These are phyloP conservation scores for Galeruca laticollis DNA, from an alignment of 2,888 invertebrate genomes.

Conservation along the genomic window DNA sequence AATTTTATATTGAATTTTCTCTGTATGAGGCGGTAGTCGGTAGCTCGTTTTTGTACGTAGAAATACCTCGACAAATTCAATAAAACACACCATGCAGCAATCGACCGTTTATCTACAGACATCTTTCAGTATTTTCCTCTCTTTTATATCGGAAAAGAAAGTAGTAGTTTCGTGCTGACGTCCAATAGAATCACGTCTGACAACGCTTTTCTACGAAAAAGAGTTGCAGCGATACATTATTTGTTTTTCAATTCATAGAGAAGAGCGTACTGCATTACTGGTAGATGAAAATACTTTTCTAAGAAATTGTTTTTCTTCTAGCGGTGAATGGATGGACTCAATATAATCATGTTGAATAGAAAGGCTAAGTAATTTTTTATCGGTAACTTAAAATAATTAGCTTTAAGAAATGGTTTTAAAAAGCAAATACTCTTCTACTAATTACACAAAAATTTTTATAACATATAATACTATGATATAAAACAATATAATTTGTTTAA, in stretches of 20 bases:
- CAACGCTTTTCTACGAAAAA: neutral
- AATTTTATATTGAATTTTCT: too few species aligned
- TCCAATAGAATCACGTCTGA: neutral
- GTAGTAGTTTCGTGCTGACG: neutral
- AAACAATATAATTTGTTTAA: too few species aligned
- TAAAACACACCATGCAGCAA: conserved; percentile 26
- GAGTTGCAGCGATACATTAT: neutral
- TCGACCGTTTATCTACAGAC: conserved; percentile 25
- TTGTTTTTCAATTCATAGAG: neutral
- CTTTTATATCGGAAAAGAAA: conserved; percentile 9
- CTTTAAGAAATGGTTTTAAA: too few species aligned
- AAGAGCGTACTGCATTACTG: neutral
- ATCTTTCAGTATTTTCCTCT: conserved; percentile 21
- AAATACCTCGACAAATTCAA: conserved; percentile 30
- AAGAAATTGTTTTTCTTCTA: neutral
- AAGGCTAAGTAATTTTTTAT: neutral
- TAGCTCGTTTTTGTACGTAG: too few species aligned
- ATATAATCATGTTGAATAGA: neutral
- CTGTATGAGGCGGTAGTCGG: too few species aligned
- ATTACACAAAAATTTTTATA: too few species aligned
- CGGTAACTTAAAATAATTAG: too few species aligned
- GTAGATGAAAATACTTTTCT: neutral
- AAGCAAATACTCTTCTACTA: too few species aligned
- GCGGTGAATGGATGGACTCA: neutral
- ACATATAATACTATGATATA: too few species aligned